A percentile compares a stretch with the other conserved stretches of the same genome.
phyloP scores from a whole-genome alignment of 1,140 invertebrate genomes.

The Euglossa dilemma region DNA sequence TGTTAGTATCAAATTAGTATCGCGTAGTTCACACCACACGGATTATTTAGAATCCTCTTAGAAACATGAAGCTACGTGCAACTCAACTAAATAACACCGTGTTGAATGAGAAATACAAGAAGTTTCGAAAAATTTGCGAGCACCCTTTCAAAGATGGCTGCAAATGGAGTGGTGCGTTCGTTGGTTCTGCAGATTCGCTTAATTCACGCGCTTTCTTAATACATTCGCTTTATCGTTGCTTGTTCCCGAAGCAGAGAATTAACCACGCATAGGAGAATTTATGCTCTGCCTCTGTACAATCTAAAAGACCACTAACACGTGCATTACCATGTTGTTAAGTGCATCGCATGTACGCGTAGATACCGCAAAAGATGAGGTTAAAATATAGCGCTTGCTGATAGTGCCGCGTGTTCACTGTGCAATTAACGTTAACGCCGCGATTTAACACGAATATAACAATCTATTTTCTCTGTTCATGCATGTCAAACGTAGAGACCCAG shows the following conservation, averaged over 20 bases:
- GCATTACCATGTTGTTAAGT: slow-evolving; percentile 28
- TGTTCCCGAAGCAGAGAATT: neutral
- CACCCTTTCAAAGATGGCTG: too few relatives aligned
- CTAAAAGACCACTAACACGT: slow-evolving; percentile 24
- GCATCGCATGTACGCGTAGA: slow-evolving; percentile 13
- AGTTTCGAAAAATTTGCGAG: too few relatives aligned
- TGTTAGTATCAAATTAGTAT: too few relatives aligned
- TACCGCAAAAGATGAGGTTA: slow-evolving; percentile 24
- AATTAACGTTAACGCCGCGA: slow-evolving; percentile 6
- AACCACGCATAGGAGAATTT: slow-evolving; percentile 18
- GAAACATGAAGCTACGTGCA: too few relatives aligned
- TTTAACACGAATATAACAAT: slow-evolving; percentile 12
- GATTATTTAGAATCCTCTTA: too few relatives aligned
- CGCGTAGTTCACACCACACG: too few relatives aligned
- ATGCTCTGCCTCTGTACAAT: neutral
- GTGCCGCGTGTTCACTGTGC: neutral
- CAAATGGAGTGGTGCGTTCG: neutral
- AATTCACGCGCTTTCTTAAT: neutral
- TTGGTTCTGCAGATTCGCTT: too few relatives aligned
- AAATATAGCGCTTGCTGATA: slow-evolving; percentile 9
- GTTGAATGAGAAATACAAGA: neutral
- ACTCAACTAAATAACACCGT: too few relatives aligned
- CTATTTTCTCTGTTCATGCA: neutral
- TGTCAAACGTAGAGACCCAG: neutral
- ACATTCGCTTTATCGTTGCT: slow-evolving; percentile 10